A percentile compares a stretch with the other conserved stretches of the same genome.
Conservation (phyloP, 2,113 vertebrate genomes). For the Barbus barbus region DNA sequence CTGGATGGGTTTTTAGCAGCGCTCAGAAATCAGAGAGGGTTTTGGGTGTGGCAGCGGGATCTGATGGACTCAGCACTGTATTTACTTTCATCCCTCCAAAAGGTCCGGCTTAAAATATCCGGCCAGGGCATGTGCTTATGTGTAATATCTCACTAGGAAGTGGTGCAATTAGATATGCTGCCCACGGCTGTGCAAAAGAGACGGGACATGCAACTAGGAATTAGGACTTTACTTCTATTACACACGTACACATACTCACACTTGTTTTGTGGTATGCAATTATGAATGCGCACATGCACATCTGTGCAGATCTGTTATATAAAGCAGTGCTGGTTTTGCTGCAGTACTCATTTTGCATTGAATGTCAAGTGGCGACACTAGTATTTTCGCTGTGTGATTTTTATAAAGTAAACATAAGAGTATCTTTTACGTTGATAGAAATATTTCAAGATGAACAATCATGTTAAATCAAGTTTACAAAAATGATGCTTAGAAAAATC, state of each 20-base stretch:
- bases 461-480: too few species aligned
- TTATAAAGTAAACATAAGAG: too few species aligned
- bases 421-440: too few species aligned
- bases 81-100: conserved; percentile 59
- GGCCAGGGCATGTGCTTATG: conserved; percentile 49
- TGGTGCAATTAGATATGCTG: conserved; percentile 54
- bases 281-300: neutral
- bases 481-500: too few species aligned
- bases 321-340: neutral
- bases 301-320: neutral
- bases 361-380: too few species aligned
- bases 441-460: too few species aligned
- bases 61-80: conserved; percentile 58
- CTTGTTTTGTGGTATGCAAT: neutral
- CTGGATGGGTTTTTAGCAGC: conserved; percentile 15
- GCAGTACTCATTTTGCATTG: neutral
- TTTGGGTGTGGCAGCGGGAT: conserved; percentile 53
- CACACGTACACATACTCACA: conserved; percentile 11
- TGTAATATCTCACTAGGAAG: conserved; percentile 55
- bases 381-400: too few species aligned
- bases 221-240: conserved; percentile 12
- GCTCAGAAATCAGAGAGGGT: conserved; percentile 48
- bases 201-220: neutral
- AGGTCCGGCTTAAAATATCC: conserved; percentile 58
- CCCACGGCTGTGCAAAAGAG: conserved; percentile 26